Conservation (phyloP, 2,888 invertebrate genomes). For the Cephus spinipes region DNA sequence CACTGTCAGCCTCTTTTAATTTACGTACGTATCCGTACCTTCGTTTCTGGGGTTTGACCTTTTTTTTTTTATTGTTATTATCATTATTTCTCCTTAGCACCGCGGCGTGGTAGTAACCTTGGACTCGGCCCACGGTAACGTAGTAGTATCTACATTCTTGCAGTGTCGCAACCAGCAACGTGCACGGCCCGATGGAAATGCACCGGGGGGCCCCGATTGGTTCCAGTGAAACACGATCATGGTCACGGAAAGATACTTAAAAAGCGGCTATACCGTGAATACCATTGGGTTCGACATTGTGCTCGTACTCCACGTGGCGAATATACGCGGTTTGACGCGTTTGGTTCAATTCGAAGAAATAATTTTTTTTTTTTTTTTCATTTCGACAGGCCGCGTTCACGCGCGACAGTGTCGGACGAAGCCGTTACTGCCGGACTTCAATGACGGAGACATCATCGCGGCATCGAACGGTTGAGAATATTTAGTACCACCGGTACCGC, state of each 20-base stretch:
- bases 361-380: background rate
- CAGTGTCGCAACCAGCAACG: conserved; percentile 20
- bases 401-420: background rate
- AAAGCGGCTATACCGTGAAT: background rate
- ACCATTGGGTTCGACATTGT: background rate
- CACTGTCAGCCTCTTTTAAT: background rate
- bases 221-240: background rate
- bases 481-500: background rate
- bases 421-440: background rate
- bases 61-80: background rate
- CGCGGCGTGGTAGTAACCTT: conserved; percentile 20
- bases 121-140: conserved; percentile 19
- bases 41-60: background rate
- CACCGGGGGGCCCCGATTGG: background rate
- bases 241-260: background rate
- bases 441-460: background rate
- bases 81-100: background rate
- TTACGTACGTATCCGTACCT: background rate
- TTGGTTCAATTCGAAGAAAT: background rate
- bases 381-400: background rate
- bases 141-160: conserved; percentile 12
- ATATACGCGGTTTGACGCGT: background rate
- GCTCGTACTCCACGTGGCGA: background rate
- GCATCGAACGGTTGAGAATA: background rate
- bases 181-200: background rate